Evolutionary conservation across 1,140 invertebrate species (phyloP), one percentile per base, ranked within the genome.

Genomic region (Achatina immaculata): DNA sequence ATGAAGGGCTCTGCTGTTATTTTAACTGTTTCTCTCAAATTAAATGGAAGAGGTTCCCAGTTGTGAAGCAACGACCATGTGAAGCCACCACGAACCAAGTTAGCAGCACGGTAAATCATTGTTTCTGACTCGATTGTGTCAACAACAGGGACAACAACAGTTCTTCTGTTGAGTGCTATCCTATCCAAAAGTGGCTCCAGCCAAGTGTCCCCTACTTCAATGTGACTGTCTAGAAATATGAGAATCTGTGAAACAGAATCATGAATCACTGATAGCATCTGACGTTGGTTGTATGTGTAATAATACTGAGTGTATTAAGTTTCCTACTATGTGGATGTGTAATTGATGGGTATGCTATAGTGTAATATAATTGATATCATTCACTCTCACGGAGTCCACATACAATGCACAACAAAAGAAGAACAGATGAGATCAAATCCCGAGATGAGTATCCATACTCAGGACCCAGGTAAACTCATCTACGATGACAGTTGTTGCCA

Each of bases 121-220:
- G 97, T 99, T 87, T 99, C 96, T 9, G 96, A 94, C 91, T 98
- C 97, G 72, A 99, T 99, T 21, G 99, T 96, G 92, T 99, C 98
- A 84, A 99, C 99, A 34, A 99, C 94, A 94, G 62, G 94, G 93
- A 28, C 95, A 95, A 89, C 97, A 95, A 85, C 95, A 92, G 92
- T 95, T 95, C 91, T 96, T 94, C 91, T 11, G 89, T 98, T 94
- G 31, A 95, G 92, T 0, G 96, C 96, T 83, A 99, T 99, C 83
- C 97, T 93, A 90, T 97, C 96, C 84, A 99, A 91, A 19, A 99
- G 92, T 0, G 97, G 97, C 88, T 98, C 97, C 83, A 99, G 91
- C 97, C 97, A 99, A 31, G 96, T 96, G 91, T 95, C 94, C 0
- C 97, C 97, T 86, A 97, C 98, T 91, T 99, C 98, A 92, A 97